Base-by-base conservation (phyloP, 2,113 vertebrate genomes). In the Rhineura floridana region DNA sequence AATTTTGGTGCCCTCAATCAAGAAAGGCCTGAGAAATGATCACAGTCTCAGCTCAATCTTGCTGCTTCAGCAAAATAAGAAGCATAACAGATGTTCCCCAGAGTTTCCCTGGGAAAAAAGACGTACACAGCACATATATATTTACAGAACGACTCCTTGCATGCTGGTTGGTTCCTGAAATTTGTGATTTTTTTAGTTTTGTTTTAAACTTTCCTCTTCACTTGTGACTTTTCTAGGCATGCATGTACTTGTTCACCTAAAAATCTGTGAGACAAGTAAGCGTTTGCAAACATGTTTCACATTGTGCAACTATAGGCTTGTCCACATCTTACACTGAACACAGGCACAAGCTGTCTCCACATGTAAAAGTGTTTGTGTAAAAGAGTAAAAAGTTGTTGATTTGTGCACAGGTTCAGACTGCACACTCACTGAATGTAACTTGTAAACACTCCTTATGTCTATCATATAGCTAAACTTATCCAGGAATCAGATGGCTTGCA, bases 31-130 rank as follows among this genome's bases (percentile, higher is more conserved):
- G 25, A 73, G 33, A 67, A 83, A 63, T 48, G 2, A 48, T 79
- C 28, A 80, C n/a, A 81, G 42, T 52, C 39, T 8, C 10, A 4
- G 52, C 62, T n/a, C 65, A 72, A 30, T 65, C 15, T 44, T 62
- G 63, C 17, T n/a, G 5, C 17, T 9, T 67, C 21, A 73, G 69
- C 75, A 0, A 84, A 50, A 3, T 12, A 44, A 1, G 9, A 0
- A 4, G n/a, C 1, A 62, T 62, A 0, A 0, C 23, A 23, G 0
- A 1, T 3, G 28, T 52, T 46, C 19, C 11, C 1, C 11, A 0
- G 3, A 28, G 75, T n/a, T 36, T 39, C 76, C 85, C 36, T 1
- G 0, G 9, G 23, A 81, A 65, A 11, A 77, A 2, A 25, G 1
- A 33, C 13, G 42, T 5, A 21, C 75, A 76, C 28, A 76, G 42